Base-by-base conservation (phyloP, 2,113 vertebrate genomes). In the Pheucticus melanocephalus region DNA sequence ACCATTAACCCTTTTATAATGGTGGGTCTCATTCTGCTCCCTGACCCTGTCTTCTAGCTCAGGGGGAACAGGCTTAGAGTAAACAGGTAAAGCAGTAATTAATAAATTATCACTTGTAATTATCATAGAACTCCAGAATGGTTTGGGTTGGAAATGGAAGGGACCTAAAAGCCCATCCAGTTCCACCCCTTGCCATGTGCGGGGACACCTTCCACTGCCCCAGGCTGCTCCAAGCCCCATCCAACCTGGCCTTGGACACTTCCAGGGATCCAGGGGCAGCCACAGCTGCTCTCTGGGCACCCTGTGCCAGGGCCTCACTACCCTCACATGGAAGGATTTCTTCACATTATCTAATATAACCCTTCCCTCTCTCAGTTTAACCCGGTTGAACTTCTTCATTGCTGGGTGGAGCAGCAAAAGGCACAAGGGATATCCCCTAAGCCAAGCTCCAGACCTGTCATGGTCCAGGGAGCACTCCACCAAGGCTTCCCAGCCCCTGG, bases 71-170 rank as follows among this genome's bases (percentile, higher is more conserved):
- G 56, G 54, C 78, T 93, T 76, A 84, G 81, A 63, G 64, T 75
- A 75, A 88, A 78, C 0, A 24, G 39, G 57, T 85, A 75, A 92
- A 88, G 23, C 35, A 66, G 12, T n/a, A 64, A 88, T 39, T 31
- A 86, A 92, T 90, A 70, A 90, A 73, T 90, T 77, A 75, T 71
- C 3, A 0, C 47, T 66, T 39, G 8, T 65, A 85, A 94, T 90
- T 85, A 42, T 57, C 30, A 59, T 5, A 27, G 53, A 82, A 28
- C 15, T 47, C 14, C 53, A 59, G 44, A 48, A 28, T 48, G 23
- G n/a, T 39, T 54, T 65, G 31, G 16, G 15, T 51, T 51, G 27
- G 47, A 28, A 51, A 39, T 39, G 40, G 17, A 57, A 57, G 22
- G 27, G 22, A 56, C 11, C 28, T 57, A 14, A 57, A 68, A 81